Evolutionary conservation across 2,797 vertebrate species (phyloP), one percentile per base, ranked within the genome.

Genomic region (Fratercula arctica): DNA sequence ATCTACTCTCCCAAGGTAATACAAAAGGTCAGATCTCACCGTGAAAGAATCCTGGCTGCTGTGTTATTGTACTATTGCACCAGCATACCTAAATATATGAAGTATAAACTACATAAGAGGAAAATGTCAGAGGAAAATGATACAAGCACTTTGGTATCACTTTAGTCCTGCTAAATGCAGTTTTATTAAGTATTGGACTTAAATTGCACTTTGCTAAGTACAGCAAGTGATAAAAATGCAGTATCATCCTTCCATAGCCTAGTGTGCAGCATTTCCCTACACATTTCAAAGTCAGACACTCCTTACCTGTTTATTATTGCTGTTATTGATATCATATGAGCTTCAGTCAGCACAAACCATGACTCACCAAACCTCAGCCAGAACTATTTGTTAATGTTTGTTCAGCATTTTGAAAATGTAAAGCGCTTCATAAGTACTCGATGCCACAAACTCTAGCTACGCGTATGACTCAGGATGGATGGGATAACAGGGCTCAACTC

Each of bases 341-440:
- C 90, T 92, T 94, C 94, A 87, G 89, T 63, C 79, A 89, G 93
- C 91, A 77, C 90, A 78, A 87, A 95, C 72, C 94, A 20, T 96
- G 96, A 97, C 90, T 96, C 97, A 97, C 94, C 91, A 91, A 95
- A 96, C 94, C 95, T 85, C 94, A 95, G 90, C 76, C 83, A 95
- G 89, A 86, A 85, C 94, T 48, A 83, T 73, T 75, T 91, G 88
- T 50, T 87, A 77, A 1, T 89, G 93, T 96, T 93, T 95, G 92
- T 92, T 94, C 89, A 92, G 87, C 92, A 45, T 48, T 87, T 91
- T 95, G 89, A 87, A 93, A 73, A 90, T 1, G 11, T 45, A 3
- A 81, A 88, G 86, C 14, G 64, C 90, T 85, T 89, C 94, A 56
- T 31, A 81, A 89, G 75, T 28, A 10, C 87, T 84, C 9, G 9